Conservation (phyloP, 2,888 invertebrate species). For the Rhyacophila evoluta region DNA sequence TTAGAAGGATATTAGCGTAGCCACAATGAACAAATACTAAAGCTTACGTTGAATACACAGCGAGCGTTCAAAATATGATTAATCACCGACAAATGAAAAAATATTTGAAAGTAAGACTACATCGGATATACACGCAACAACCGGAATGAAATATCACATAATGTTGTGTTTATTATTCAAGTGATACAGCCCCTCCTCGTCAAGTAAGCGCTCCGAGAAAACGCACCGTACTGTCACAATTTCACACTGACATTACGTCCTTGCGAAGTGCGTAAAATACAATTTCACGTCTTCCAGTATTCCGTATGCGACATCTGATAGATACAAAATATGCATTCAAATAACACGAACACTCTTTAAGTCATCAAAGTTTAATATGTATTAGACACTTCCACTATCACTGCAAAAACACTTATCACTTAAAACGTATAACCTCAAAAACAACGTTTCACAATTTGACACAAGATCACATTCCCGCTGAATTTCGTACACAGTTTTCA, state of each 20-base stretch:
- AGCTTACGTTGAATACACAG: not conserved
- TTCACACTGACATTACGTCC: constrained; percentile 22
- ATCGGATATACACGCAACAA: constrained; percentile 15
- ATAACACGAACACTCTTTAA: not conserved
- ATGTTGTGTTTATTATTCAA: not conserved
- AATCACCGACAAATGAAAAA: not conserved
- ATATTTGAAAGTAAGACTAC: constrained; percentile 42
- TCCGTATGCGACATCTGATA: not conserved
- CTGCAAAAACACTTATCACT: not conserved
- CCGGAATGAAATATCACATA: constrained; percentile 23
- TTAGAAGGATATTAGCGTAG: no score
- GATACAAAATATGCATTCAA: not conserved
- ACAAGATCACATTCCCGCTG: not conserved
- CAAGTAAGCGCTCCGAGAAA: not conserved
- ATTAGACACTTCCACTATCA: not conserved
- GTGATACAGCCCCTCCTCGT: constrained; percentile 5
- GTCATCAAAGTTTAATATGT: not conserved
- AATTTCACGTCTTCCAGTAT: not conserved
- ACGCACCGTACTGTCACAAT: constrained; percentile 28
- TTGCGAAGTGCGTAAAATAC: not conserved
- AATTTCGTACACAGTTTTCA: not conserved
- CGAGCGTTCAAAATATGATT: not conserved
- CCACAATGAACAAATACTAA: no score
- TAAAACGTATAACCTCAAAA: not conserved
- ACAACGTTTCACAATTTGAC: not conserved